phyloP scores from a whole-genome alignment of 2,113 vertebrate genomes.

The Girardinichthys multiradiatus region DNA sequence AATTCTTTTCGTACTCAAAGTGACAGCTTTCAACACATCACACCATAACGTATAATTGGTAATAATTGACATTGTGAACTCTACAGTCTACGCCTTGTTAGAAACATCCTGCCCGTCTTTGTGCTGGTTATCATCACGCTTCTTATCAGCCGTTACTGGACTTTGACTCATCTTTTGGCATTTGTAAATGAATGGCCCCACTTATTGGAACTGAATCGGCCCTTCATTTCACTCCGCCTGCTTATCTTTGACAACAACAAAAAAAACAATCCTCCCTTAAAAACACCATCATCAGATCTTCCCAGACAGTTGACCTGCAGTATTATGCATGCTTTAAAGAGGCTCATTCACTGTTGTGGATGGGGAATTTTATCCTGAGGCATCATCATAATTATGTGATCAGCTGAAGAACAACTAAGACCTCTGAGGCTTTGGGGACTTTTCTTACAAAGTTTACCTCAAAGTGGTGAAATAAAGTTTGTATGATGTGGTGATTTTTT shows the following conservation, averaged over 20 bases:
- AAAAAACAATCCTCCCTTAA: constrained; percentile 44
- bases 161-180: constrained; percentile 54
- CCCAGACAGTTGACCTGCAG: constrained; percentile 49
- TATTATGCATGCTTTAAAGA: constrained; percentile 10
- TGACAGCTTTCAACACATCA: not conserved
- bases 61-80: constrained; percentile 8
- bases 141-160: constrained; percentile 37
- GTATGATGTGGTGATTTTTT: constrained; percentile 4
- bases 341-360: not conserved
- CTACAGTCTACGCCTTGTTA: constrained; percentile 15
- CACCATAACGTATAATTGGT: not conserved
- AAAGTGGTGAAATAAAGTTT: constrained; percentile 4
- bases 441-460: constrained; percentile 10
- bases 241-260: constrained; percentile 54
- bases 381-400: constrained; percentile 54
- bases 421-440: constrained; percentile 25
- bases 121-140: constrained; percentile 18
- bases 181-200: constrained; percentile 40
- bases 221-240: constrained; percentile 33
- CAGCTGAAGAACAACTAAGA: constrained; percentile 47
- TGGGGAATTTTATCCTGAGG: constrained; percentile 65
- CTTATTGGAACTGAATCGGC: constrained; percentile 56
- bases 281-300: constrained; percentile 41
- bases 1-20: not conserved
- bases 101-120: constrained; percentile 21